phyloP scores from a whole-genome alignment of 2,888 invertebrate genomes.

The Papilio demoleus region DNA sequence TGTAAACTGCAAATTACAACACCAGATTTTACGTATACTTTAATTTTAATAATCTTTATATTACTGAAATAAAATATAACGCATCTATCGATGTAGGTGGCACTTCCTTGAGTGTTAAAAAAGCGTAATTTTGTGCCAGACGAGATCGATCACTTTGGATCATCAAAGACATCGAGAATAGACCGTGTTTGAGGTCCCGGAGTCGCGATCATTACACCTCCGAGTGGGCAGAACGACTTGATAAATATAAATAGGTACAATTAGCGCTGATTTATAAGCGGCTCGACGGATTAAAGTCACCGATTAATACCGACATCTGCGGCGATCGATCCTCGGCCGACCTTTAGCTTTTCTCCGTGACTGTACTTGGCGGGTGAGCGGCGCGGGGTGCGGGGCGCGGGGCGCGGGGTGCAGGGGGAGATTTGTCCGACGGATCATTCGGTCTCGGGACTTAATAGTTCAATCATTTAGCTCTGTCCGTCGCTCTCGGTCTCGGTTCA shows the following conservation, averaged over 20 bases:
- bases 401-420: constrained; percentile 43
- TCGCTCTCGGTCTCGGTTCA: constrained; percentile 17
- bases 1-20: background rate
- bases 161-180: constrained; percentile 29
- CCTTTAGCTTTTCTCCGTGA: constrained; percentile 77
- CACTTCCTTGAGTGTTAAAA: constrained; percentile 30
- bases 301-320: constrained; percentile 79
- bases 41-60: background rate
- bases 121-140: constrained; percentile 37
- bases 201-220: constrained; percentile 60
- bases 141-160: constrained; percentile 28
- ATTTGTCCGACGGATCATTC: constrained; percentile 40
- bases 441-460: constrained; percentile 43
- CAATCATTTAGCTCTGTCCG: constrained; percentile 39
- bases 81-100: background rate
- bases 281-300: constrained; percentile 73
- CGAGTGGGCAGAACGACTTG: constrained; percentile 58
- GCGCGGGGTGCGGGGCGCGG: constrained; percentile 44
- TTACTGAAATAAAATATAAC: background rate
- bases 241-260: constrained; percentile 79
- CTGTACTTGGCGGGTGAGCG: constrained; percentile 60
- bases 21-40: background rate
- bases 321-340: constrained; percentile 73
- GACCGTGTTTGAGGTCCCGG: constrained; percentile 41
- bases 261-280: constrained; percentile 75